These are phyloP conservation scores for Phalacrocorax pelagicus DNA, from an alignment of 2,113 vertebrate genomes.

Conservation along the genomic window DNA sequence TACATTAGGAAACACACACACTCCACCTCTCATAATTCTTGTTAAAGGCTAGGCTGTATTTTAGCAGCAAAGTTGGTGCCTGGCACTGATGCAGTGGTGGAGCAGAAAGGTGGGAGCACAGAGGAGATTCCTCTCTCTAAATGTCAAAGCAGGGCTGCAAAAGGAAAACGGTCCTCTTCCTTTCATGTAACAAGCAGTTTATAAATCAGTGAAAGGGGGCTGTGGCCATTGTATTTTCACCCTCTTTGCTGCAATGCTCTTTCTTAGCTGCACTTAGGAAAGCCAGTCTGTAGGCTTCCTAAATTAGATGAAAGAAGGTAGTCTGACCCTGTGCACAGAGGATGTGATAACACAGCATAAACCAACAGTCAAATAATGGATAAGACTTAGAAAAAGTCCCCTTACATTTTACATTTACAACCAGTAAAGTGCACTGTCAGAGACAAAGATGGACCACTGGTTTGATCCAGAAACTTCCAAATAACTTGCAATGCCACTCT, in stretches of 20 bases:
- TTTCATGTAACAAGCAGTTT: background rate
- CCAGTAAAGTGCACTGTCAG: background rate
- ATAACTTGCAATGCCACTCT: background rate
- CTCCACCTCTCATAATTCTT: background rate
- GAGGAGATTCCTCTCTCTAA: background rate
- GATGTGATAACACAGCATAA: background rate
- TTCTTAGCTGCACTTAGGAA: background rate
- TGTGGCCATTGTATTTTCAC: background rate
- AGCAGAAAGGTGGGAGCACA: background rate
- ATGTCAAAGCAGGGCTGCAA: background rate
- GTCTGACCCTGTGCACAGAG: background rate
- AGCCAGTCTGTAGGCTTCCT: background rate
- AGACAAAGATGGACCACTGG: background rate
- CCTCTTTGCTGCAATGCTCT: background rate
- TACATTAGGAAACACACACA: background rate
- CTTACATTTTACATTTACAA: background rate
- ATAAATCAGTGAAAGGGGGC: background rate
- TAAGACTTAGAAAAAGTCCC: background rate
- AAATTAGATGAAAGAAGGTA: slow-evolving; percentile 8
- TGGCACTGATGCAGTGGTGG: background rate
- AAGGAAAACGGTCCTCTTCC: background rate
- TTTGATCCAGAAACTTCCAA: background rate
- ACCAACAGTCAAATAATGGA: background rate
- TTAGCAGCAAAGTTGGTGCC: background rate
- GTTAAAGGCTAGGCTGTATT: background rate